Evolutionary conservation across 2,888 invertebrate genomes (phyloP).

Genomic region (Eilema sororculum): DNA sequence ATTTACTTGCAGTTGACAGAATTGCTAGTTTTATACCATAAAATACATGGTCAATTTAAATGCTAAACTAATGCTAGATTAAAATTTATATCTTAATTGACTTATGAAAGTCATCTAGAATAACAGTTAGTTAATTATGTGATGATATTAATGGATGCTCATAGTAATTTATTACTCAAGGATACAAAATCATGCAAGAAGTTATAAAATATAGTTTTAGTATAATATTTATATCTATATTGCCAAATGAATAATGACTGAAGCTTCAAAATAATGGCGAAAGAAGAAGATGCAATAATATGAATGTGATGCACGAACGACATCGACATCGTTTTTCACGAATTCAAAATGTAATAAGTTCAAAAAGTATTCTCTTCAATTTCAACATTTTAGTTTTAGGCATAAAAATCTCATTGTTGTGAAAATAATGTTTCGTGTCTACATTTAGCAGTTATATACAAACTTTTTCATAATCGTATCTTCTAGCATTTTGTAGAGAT

Average conservation of each 20-base stretch:
- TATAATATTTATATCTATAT: not conserved
- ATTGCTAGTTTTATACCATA: not conserved
- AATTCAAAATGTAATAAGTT: too few species aligned
- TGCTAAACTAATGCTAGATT: too few species aligned
- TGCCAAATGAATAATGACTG: not conserved
- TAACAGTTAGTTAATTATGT: not conserved
- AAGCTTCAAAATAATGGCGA: constrained; percentile 1
- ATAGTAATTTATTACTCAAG: not conserved
- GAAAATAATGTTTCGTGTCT: too few species aligned
- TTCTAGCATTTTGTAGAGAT: too few species aligned
- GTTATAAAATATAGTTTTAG: constrained; percentile 11
- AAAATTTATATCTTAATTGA: not conserved
- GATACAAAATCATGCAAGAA: constrained; percentile 11
- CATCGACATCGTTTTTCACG: too few species aligned
- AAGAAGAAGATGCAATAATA: not conserved
- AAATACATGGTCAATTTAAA: constrained; percentile 10
- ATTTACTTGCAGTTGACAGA: not conserved
- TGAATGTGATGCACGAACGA: too few species aligned
- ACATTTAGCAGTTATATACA: too few species aligned
- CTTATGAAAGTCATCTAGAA: not conserved
- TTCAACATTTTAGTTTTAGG: not conserved
- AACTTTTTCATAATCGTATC: too few species aligned
- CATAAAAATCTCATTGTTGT: too few species aligned
- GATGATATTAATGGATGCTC: not conserved
- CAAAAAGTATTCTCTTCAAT: not conserved